A percentile compares a stretch with the other conserved stretches of the same genome.
These are phyloP conservation scores for Mastomys natalensis DNA, from an alignment of 2,113 vertebrate genomes.

Conservation along the genomic window DNA sequence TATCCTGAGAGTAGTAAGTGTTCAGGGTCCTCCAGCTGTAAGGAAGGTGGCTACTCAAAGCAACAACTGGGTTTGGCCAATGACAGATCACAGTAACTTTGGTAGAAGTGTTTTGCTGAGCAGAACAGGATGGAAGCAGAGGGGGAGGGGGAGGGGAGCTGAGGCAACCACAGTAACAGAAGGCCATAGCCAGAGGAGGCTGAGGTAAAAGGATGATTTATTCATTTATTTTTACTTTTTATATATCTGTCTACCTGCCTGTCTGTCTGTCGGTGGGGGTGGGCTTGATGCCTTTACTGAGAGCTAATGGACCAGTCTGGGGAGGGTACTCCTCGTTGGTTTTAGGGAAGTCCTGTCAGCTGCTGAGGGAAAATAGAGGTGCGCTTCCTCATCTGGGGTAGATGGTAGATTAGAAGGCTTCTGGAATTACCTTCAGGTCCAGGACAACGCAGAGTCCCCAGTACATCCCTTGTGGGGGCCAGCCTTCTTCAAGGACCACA, in stretches of 20 bases:
- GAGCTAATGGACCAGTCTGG: neutral
- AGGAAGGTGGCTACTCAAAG: neutral
- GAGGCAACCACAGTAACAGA: neutral
- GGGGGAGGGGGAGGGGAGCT: neutral
- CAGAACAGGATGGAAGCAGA: neutral
- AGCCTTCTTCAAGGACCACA: neutral
- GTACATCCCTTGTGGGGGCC: neutral
- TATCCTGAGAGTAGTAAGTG: neutral
- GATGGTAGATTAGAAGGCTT: neutral
- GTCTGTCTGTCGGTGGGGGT: too few species aligned
- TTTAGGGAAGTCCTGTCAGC: neutral
- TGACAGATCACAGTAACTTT: neutral
- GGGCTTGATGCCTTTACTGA: neutral
- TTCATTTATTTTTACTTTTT: neutral
- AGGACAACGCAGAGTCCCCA: accelerated
- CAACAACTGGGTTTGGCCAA: neutral
- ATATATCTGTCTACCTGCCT: neutral
- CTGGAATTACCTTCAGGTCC: neutral
- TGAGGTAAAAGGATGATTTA: neutral
- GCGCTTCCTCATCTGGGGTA: neutral
- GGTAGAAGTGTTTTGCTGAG: neutral
- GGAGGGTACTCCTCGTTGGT: neutral
- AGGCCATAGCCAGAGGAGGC: neutral
- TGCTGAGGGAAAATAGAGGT: neutral
- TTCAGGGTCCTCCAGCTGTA: neutral